phyloP scores from a whole-genome alignment of 2,113 vertebrate species.

The Cyanoderma ruficeps region DNA sequence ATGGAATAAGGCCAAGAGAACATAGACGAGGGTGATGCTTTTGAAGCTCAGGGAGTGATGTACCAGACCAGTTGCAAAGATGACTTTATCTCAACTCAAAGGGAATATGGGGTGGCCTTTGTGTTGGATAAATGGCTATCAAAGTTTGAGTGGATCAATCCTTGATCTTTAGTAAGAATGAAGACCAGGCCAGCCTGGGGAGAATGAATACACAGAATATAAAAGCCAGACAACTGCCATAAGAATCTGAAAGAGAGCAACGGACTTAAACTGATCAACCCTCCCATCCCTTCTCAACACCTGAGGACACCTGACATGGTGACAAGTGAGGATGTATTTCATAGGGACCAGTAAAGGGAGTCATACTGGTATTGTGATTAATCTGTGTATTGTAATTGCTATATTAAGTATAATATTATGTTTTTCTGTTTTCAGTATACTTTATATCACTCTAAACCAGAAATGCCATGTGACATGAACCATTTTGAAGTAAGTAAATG shows the following conservation, averaged over 20 bases:
- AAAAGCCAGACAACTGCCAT: neutral
- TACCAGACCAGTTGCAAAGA: neutral
- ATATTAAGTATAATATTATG: rapidly evolving
- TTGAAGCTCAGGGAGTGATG: neutral
- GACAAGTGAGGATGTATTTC: neutral
- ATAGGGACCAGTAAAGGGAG: neutral
- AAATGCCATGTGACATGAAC: neutral
- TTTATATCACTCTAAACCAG: neutral
- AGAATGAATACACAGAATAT: neutral
- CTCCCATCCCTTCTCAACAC: neutral
- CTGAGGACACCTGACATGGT: neutral
- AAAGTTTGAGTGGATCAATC: neutral
- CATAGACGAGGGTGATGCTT: neutral
- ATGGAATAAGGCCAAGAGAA: neutral
- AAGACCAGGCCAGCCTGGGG: neutral
- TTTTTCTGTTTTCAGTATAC: neutral
- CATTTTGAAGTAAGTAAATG: neutral
- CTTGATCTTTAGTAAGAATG: neutral
- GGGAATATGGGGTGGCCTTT: neutral
- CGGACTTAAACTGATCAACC: neutral
- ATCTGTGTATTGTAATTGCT: neutral
- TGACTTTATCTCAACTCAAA: neutral
- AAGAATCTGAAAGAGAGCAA: neutral
- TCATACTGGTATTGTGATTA: neutral
- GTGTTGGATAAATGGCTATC: neutral